Evolutionary conservation across 35 echinoderm and acorn worm species (phyloP), one percentile per base, ranked within the genome.

Genomic region (Ptychodera flava): DNA sequence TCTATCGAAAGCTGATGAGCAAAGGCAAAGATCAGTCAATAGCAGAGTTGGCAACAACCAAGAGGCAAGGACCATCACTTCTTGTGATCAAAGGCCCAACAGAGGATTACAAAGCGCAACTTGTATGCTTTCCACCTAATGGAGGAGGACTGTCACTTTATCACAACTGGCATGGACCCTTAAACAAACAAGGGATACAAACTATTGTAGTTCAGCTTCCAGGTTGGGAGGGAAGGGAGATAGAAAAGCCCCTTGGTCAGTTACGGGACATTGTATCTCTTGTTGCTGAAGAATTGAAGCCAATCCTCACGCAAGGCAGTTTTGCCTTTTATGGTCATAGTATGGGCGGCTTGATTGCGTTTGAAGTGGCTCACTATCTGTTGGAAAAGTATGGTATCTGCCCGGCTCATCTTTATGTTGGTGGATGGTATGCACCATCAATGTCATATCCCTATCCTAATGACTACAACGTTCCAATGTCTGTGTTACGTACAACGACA

Each of bases 1-100:
- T 99, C 64, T 91, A 99, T 35, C 82, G 88, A 53, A 90, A 90
- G 78, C 87, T 99, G 1, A 78, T 99, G 31, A 85, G 89, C 36
- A 33, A 16, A 78, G 28, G 30, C 29, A 33, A 53, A 28, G 33
- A 1, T 81, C 15, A 52, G 30, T 53, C 0, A 1, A 0, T 15
- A 33, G n/a, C 1, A 33, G 29, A 31, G 15, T 1, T 35, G 33
- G 45, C 6, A 22, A 64, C 45, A 6, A 12, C 45, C 6, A 22
- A 64, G 45, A 64, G 22, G 45, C 45, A 64, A 64, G 22, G 6
- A 6, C 45, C 45, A 64, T 22, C 45, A 64, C 45, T 64, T 64
- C 45, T 64, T 12, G 45, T 64, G 6, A 22, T 64, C 22, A 6
- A 64, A 64, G 45, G 45, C 6, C 45, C 45, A 64, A 64, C 45